These are phyloP conservation scores for Thunnus albacares DNA, from an alignment of 2,797 vertebrate species.

Conservation along the genomic window DNA sequence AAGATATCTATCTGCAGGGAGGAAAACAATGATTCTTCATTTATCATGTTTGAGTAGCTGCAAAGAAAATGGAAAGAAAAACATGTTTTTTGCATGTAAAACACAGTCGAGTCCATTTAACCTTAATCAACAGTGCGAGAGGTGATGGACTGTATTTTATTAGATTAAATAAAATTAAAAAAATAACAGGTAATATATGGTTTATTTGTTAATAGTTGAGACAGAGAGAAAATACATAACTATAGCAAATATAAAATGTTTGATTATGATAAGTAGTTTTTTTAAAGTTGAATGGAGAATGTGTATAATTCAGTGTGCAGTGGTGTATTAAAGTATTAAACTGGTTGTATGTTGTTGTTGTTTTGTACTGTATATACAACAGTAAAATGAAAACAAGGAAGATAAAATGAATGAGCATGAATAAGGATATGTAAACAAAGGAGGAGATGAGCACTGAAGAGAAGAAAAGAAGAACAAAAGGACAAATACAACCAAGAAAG, in stretches of 20 bases:
- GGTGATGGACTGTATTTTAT: neutral
- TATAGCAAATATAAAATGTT: no score
- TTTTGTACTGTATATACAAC: neutral
- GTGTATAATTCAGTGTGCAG: neutral
- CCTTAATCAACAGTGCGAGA: neutral
- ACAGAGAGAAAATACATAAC: no score
- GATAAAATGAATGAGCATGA: neutral
- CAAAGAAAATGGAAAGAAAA: slow-evolving; percentile 16
- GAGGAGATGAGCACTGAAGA: neutral
- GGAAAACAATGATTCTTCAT: slow-evolving; percentile 21
- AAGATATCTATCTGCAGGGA: slow-evolving; percentile 30
- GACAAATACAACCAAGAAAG: slow-evolving; percentile 12
- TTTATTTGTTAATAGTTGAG: neutral
- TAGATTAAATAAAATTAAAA: no score
- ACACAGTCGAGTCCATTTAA: slow-evolving; percentile 22
- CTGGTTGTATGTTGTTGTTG: neutral
- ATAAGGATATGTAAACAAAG: slow-evolving; percentile 17
- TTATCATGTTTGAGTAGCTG: slow-evolving; percentile 7
- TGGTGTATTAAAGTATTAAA: neutral
- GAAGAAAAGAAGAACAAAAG: neutral
- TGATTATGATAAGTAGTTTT: no score
- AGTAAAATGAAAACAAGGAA: neutral
- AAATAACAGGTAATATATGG: neutral
- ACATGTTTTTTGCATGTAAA: slow-evolving; percentile 8
- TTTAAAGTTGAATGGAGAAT: no score